Base-by-base conservation (phyloP, 23 tunicate genomes). In the Botrylloides violaceus region DNA sequence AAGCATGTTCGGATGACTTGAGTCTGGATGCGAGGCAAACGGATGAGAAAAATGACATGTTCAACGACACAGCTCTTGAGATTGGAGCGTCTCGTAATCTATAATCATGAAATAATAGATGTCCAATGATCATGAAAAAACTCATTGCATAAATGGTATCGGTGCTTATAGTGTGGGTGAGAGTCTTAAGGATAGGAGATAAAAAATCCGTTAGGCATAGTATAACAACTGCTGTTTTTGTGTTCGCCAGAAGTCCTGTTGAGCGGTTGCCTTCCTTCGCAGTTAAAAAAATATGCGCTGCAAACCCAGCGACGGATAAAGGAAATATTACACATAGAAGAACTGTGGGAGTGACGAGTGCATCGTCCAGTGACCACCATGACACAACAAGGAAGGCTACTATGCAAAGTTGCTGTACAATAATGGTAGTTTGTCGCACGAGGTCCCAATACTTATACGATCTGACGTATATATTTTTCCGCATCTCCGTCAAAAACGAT, bases 61-160 rank as follows among this genome's bases (percentile, higher is more conserved):
- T 90, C 4, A 90, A 57, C 5, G 97, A 83, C 23, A 83, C 79
- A 24, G 97, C 72, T 32, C 82, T 78, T 3, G 85, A 83, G 53
- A 79, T 82, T 24, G 73, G 43, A 27, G 61, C 49, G 15, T 59
- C 82, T 26, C 61, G 28, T 5, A 73, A 34, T 18, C 72, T 77
- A 64, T 90, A 90, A 38, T 90, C 90, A 68, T 90, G 88, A 70
- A 74, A 83, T 7, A 79, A 59, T 22, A 90, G 62, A 70, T 90
- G 97, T 2, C 85, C 85, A 6, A 83, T 29, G 3, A 75, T 5
- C 86, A 79, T 80, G 0, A 83, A 24, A 20, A 73, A 29, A 3
- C 81, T 74, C 97, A 90, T 90, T 35, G 97, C 74, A 78, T 90
- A 90, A 2, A 90, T 36, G 19, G 97, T 90, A 60, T 90, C 97